Percentiles rank a stretch among this genome's conserved stretches.
phyloP scores from a whole-genome alignment of 2,113 vertebrate genomes.

The Tragelaphus imberbis region DNA sequence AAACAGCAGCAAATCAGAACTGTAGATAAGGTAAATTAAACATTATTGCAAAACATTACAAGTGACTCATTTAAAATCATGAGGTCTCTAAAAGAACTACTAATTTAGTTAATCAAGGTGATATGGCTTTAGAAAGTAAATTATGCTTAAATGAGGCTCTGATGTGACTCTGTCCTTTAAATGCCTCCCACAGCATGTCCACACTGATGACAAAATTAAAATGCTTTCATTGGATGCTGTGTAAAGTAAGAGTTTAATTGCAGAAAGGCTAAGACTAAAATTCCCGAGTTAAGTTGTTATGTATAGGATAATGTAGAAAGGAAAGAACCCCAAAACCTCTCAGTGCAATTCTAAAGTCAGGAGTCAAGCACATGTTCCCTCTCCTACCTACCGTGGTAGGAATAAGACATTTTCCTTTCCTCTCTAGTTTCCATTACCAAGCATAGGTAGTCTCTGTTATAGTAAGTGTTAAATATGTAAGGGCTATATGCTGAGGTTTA shows the following conservation, averaged over 20 bases:
- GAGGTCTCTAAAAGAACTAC: conserved; percentile 38
- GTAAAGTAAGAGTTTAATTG: not conserved
- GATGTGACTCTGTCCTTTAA: conserved; percentile 8
- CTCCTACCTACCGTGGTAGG: not conserved
- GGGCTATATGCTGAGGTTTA: not conserved
- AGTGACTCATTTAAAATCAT: conserved; percentile 59
- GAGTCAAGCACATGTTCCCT: not conserved
- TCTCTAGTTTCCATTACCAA: not conserved
- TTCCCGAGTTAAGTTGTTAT: not conserved
- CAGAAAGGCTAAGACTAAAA: not conserved
- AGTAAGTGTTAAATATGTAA: not conserved
- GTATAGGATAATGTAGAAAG: not conserved
- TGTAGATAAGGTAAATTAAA: conserved; percentile 50
- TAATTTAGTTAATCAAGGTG: conserved; percentile 60
- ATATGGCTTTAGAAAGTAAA: conserved; percentile 37
- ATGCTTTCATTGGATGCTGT: not conserved
- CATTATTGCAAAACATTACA: conserved; percentile 45
- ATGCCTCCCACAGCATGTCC: not conserved
- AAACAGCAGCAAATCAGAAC: conserved; percentile 47
- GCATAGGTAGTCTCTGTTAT: not conserved
- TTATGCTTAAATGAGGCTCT: conserved; percentile 44
- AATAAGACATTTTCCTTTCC: not conserved
- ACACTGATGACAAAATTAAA: conserved; percentile 26
- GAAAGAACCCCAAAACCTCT: not conserved
- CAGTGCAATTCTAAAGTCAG: not conserved